Evolutionary conservation across 2,113 vertebrate species (phyloP).

Genomic region (Acanthochromis polyacanthus): DNA sequence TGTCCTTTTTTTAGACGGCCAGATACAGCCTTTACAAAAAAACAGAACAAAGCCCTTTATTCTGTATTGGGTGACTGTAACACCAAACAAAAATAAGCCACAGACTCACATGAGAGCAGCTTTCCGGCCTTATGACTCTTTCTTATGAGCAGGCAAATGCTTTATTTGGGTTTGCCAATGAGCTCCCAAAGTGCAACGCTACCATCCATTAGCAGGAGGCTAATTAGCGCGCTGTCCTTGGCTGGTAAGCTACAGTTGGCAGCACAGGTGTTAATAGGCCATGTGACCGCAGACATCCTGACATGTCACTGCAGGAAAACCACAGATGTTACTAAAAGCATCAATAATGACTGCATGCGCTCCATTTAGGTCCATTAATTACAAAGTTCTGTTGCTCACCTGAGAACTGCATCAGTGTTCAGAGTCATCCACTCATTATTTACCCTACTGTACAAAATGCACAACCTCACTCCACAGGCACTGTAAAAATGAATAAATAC

Average conservation of each 20-base stretch:
- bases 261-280: slow-evolving; percentile 6
- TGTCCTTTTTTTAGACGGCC: no score
- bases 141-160: background rate
- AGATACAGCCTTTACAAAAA: no score
- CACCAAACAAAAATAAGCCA: no score
- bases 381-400: background rate
- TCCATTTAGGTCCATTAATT: slow-evolving; percentile 18
- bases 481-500: no score
- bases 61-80: no score
- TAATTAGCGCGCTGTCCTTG: slow-evolving; percentile 24
- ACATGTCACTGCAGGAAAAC: slow-evolving; percentile 19
- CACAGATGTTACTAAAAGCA: slow-evolving; percentile 13
- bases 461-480: no score
- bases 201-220: slow-evolving; percentile 7
- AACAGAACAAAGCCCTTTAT: no score
- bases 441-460: no score
- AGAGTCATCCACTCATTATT: no score
- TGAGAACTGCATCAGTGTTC: no score
- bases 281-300: slow-evolving; percentile 11
- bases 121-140: background rate
- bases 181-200: background rate
- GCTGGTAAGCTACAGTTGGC: slow-evolving; percentile 15
- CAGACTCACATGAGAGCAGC: no score
- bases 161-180: no score
- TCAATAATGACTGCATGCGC: slow-evolving; percentile 6